These are phyloP conservation scores for Solenopsis invicta DNA, from an alignment of 1,140 invertebrate genomes.

Conservation along the genomic window DNA sequence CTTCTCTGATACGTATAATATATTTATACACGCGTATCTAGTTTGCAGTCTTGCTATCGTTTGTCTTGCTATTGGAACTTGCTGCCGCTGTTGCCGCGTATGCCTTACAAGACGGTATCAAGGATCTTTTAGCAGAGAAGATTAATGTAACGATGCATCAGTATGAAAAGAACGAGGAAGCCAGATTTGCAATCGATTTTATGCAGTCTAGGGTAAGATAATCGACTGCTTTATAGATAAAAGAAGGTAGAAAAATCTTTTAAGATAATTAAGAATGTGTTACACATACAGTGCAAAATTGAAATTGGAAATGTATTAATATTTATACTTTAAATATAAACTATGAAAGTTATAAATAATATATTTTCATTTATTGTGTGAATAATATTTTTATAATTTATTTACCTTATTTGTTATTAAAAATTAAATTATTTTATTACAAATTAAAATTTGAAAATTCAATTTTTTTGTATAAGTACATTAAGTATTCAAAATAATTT, in stretches of 20 bases:
- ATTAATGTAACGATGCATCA: slow-evolving; percentile 88
- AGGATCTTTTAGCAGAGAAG: slow-evolving; percentile 87
- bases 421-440: too few relatives aligned
- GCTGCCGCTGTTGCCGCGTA: slow-evolving; percentile 94
- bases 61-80: slow-evolving; percentile 94
- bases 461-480: too few relatives aligned
- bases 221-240: not conserved
- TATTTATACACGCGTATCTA: slow-evolving; percentile 82
- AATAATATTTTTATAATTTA: too few relatives aligned
- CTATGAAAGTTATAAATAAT: too few relatives aligned
- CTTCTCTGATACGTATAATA: not conserved
- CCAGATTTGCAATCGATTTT: slow-evolving; percentile 88
- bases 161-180: slow-evolving; percentile 87
- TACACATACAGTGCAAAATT: too few relatives aligned
- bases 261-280: not conserved
- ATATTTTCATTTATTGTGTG: too few relatives aligned
- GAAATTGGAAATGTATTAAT: too few relatives aligned
- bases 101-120: slow-evolving; percentile 89
- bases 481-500: too few relatives aligned
- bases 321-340: too few relatives aligned
- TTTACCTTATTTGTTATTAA: too few relatives aligned
- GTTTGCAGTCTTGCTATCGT: slow-evolving; percentile 93
- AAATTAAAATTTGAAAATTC: too few relatives aligned
- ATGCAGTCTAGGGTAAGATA: slow-evolving; percentile 89
- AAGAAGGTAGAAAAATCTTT: not conserved